Conservation (phyloP, 2,888 invertebrate genomes). For the Ctena decussata region DNA sequence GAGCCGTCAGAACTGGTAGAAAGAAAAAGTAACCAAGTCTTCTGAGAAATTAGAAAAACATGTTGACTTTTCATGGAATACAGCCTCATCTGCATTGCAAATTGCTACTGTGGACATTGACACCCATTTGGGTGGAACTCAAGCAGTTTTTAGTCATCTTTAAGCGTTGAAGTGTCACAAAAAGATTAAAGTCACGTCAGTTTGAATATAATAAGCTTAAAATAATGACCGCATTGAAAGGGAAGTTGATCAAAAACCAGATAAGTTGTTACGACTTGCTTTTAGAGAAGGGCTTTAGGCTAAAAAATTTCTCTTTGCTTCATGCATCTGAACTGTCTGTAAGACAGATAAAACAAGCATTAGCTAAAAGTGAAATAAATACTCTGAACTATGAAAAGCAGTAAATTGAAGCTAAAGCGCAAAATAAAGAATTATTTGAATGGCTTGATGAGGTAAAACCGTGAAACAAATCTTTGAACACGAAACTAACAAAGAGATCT, state of each 20-base stretch:
- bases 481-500: neutral
- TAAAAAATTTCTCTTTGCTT: neutral
- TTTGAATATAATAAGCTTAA: neutral
- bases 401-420: neutral
- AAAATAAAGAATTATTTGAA: neutral
- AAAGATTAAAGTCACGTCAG: too few species aligned
- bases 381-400: neutral
- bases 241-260: neutral
- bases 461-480: neutral
- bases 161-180: too few species aligned
- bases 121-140: too few species aligned
- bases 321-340: neutral
- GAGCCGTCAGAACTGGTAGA: too few species aligned
- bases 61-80: too few species aligned
- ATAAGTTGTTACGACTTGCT: neutral
- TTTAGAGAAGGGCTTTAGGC: conserved; percentile 6
- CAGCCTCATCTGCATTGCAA: too few species aligned
- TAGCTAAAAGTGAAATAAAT: neutral
- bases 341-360: neutral
- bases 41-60: too few species aligned
- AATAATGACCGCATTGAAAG: neutral
- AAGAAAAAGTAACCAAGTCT: too few species aligned
- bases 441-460: neutral
- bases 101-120: too few species aligned
- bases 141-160: too few species aligned